phyloP scores from a whole-genome alignment of 2,888 invertebrate genomes.

The Stegana nigrithorax region DNA sequence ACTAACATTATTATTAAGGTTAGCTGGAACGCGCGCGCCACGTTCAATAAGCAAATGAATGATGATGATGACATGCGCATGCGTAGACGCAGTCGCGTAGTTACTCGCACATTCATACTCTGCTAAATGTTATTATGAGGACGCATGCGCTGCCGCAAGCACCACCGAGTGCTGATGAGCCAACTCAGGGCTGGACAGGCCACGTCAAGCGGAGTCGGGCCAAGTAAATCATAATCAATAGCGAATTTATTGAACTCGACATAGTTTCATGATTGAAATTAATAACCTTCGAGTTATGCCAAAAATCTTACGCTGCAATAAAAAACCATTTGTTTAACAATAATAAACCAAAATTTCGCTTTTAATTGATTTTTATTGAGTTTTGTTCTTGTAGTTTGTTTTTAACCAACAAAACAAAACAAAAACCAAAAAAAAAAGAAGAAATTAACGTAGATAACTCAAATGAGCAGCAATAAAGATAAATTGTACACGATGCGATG shows the following conservation, averaged over 20 bases:
- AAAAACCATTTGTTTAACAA: conserved; percentile 15
- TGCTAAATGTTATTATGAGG: background rate
- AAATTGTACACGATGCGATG: too few relatives aligned
- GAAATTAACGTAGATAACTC: too few relatives aligned
- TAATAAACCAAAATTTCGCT: conserved; percentile 34
- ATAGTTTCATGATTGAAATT: conserved; percentile 32
- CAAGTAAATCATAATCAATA: background rate
- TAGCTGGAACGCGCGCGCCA: background rate
- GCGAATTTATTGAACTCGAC: background rate
- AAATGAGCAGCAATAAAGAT: too few relatives aligned
- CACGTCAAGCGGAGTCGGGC: too few relatives aligned
- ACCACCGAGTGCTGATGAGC: too few relatives aligned
- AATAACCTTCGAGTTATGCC: conserved; percentile 21
- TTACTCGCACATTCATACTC: too few relatives aligned
- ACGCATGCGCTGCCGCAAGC: background rate
- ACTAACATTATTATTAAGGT: conserved; percentile 9
- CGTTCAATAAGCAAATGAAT: conserved; percentile 1
- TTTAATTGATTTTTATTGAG: conserved; percentile 54
- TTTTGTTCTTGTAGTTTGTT: background rate
- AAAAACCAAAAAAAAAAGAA: too few relatives aligned
- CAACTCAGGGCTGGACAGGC: too few relatives aligned
- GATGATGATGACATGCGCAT: background rate
- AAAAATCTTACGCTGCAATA: background rate
- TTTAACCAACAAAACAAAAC: too few relatives aligned
- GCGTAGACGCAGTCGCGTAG: too few relatives aligned